Evolutionary conservation across 2,113 vertebrate species (phyloP).

Genomic region (Phasianus colchicus): DNA sequence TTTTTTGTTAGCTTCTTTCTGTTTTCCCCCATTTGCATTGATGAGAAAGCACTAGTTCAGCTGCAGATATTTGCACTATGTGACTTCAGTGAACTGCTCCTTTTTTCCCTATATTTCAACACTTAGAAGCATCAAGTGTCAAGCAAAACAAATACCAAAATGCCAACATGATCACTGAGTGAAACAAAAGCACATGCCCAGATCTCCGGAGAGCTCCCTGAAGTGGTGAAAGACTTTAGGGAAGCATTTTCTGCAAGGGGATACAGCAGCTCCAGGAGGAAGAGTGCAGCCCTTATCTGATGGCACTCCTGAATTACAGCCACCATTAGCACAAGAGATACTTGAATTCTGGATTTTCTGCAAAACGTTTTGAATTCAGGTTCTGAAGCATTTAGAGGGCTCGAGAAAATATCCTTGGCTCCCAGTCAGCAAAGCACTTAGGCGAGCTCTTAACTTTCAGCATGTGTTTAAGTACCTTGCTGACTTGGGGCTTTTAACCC

Average conservation of each 20-base stretch:
- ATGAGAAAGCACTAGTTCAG: neutral
- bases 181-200: constrained; percentile 27
- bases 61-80: neutral
- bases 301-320: constrained; percentile 16
- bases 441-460: constrained; percentile 65
- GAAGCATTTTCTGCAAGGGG: neutral
- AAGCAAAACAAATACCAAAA: constrained; percentile 45
- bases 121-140: neutral
- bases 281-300: neutral
- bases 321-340: constrained; percentile 49
- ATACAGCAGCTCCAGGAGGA: neutral
- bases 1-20: neutral
- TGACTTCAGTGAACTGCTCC: neutral
- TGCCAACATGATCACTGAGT: constrained; percentile 9
- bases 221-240: neutral
- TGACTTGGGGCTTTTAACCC: constrained; percentile 65
- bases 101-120: constrained; percentile 24
- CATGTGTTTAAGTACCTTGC: constrained; percentile 70
- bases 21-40: neutral
- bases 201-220: constrained; percentile 7
- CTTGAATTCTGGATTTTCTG: constrained; percentile 61
- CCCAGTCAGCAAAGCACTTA: constrained; percentile 69
- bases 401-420: constrained; percentile 67
- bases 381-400: constrained; percentile 53
- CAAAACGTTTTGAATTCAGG: constrained; percentile 29